phyloP scores from a whole-genome alignment of 2,113 vertebrate species.

The Azemiops feae region DNA sequence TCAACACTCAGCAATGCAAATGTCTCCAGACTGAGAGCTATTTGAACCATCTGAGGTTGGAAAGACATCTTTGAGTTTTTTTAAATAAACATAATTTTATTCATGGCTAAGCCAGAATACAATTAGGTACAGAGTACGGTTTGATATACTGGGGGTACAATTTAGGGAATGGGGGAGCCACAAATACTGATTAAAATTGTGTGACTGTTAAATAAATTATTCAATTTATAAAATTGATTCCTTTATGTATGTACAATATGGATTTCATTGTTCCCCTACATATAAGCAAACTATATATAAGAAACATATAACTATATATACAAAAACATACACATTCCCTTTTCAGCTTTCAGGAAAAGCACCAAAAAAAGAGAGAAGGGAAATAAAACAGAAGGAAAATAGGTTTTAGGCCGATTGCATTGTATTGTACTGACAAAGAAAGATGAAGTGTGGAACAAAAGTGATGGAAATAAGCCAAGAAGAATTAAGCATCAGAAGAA shows the following conservation, averaged over 20 bases:
- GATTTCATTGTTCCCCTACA: neutral
- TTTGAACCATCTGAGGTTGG: neutral
- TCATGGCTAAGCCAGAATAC: neutral
- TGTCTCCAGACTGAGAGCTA: neutral
- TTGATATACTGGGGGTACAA: neutral
- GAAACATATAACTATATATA: neutral
- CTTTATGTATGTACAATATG: neutral
- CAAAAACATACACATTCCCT: neutral
- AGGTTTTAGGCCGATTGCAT: neutral
- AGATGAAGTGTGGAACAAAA: neutral
- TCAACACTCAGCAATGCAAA: neutral
- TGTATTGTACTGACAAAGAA: neutral
- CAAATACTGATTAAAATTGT: neutral
- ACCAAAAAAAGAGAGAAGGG: neutral
- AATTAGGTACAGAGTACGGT: neutral
- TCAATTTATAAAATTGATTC: neutral
- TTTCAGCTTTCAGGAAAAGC: neutral
- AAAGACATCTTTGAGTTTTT: neutral
- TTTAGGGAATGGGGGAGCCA: neutral
- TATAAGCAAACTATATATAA: neutral
- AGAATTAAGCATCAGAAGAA: neutral
- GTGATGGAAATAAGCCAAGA: neutral
- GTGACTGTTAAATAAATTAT: neutral
- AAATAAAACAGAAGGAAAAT: neutral
- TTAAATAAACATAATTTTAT: neutral